Evolutionary conservation across 2,113 vertebrate genomes (phyloP).

Genomic region (Sinocyclocheilus anophthalmus): DNA sequence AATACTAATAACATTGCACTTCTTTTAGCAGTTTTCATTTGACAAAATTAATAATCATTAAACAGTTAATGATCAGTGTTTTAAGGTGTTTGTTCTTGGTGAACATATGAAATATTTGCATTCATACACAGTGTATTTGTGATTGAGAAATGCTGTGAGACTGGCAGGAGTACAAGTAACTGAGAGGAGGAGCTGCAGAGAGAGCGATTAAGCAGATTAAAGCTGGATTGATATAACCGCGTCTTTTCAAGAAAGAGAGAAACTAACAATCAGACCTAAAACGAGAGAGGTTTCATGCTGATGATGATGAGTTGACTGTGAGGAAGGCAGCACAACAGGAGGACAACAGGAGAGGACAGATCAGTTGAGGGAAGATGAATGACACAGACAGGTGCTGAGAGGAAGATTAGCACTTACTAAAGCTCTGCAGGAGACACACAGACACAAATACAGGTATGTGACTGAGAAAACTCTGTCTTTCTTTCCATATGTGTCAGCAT

Average conservation of each 20-base stretch:
- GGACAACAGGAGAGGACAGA: not conserved
- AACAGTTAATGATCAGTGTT: not conserved
- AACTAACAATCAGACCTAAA: not conserved
- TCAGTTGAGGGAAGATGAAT: not conserved
- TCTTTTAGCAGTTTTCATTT: not conserved
- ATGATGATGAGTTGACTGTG: not conserved
- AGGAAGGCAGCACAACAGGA: not conserved
- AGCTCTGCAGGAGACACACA: constrained; percentile 18
- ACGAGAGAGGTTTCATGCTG: not conserved
- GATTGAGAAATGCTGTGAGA: constrained; percentile 15
- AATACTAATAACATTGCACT: not conserved
- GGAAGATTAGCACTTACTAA: not conserved
- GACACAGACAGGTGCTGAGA: constrained; percentile 34
- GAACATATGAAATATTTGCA: not conserved
- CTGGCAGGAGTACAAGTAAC: not conserved
- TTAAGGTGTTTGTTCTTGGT: not conserved
- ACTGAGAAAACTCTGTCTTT: not conserved
- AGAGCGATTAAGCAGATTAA: constrained; percentile 63
- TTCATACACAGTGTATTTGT: not conserved
- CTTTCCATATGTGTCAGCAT: not conserved
- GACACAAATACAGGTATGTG: not conserved
- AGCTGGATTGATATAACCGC: constrained; percentile 5
- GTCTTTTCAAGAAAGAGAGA: constrained; percentile 2
- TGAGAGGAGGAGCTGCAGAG: constrained; percentile 44
- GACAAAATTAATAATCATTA: not conserved